These are phyloP conservation scores for Calliphora vomitoria DNA, from an alignment of 2,888 invertebrate species.

Conservation along the genomic window DNA sequence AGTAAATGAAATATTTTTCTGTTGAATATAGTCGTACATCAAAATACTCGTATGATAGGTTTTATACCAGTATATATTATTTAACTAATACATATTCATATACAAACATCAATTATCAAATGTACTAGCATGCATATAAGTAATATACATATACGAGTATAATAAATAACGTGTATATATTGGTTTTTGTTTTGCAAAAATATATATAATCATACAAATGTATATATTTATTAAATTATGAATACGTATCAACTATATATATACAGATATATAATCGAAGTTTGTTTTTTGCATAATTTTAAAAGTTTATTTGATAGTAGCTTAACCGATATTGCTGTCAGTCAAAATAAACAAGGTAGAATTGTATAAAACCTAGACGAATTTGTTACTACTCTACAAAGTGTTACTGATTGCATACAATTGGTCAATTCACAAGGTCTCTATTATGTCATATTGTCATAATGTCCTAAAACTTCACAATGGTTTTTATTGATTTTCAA, in stretches of 20 bases:
- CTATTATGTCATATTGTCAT: too few species aligned
- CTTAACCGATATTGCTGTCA: slow-evolving; percentile 1
- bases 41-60: too few species aligned
- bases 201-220: too few species aligned
- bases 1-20: slow-evolving; percentile 44
- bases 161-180: neutral
- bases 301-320: neutral
- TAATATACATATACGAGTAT: too few species aligned
- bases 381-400: neutral
- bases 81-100: neutral
- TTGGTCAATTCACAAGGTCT: too few species aligned
- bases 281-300: neutral
- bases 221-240: neutral
- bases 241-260: neutral
- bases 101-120: too few species aligned
- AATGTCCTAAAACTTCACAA: too few species aligned
- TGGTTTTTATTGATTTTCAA: too few species aligned
- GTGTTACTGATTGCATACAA: too few species aligned
- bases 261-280: neutral
- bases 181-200: neutral
- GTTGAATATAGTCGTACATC: neutral
- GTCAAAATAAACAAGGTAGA: neutral
- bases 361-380: neutral
- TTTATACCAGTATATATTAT: neutral
- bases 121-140: too few species aligned